Evolutionary conservation across 2,888 invertebrate genomes (phyloP), one percentile per base, ranked within the genome.

Genomic region (Orthosia incerta): DNA sequence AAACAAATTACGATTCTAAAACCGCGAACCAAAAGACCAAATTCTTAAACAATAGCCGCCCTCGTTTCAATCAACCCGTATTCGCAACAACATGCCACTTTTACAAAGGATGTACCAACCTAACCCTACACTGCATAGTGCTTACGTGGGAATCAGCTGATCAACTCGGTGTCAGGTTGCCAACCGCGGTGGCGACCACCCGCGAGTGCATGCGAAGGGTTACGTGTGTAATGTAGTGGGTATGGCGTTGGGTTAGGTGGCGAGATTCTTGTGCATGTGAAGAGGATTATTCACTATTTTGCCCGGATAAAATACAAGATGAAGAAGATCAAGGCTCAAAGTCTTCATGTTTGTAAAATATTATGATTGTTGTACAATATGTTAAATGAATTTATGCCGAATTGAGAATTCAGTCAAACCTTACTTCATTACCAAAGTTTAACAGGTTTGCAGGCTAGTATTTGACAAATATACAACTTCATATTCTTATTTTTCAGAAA

Each of bases 111-210:
- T 65, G 71, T 50, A 31, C 71, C 20, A 20, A 45, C 71, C 45
- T 45, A 45, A 60, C 20, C 60, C 45, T 13, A 50, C 31, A 11
- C 46, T 26, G 26, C 23, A 61, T 18, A 50, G 50, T 46, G 64
- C 39, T 46, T 70, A 62, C 67, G 63, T 84, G 83, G 56, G 82
- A 82, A 81, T 84, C 83, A 82, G 80, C 77, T 77, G 86, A 83
- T 78, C 74, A 50, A n/a, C n/a, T 20, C 26, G 70, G 76, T 83
- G 65, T 82, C 77, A 50, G 55, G 71, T 85, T 69, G 59, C 87
- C 83, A 23, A 45, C 69, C 69, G 23, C 61, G 88, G 87, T 84
- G 86, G 88, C 77, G 82, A 66, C 88, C 86, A 86, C 87, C 85
- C 77, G 79, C 76, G 53, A 31, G 55, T 79, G 85, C 71, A 63